A percentile compares a stretch with the other conserved stretches of the same genome.
These are phyloP conservation scores for Mnemiopsis leidyi DNA, from an alignment of 37 sponge, comb jelly and placozoan genomes.

Conservation along the genomic window DNA sequence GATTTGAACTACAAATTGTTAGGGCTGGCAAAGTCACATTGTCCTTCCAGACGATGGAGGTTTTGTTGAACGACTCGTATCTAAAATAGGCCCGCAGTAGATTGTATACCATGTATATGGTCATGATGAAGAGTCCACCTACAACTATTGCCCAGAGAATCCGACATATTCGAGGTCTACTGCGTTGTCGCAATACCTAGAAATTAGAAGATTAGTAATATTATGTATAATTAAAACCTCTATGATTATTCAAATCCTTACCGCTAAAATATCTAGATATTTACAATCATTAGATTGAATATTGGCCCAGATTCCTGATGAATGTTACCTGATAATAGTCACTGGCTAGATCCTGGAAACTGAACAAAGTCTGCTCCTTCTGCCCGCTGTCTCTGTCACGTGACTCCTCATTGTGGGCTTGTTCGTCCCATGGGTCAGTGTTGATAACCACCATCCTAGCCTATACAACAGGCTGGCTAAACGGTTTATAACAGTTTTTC, in stretches of 20 bases:
- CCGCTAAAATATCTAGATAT: too few species aligned
- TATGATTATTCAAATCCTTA: too few species aligned
- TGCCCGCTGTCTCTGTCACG: not conserved
- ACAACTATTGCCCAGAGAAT: constrained; percentile 12
- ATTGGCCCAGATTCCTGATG: too few species aligned
- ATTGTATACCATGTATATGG: not conserved
- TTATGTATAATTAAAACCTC: too few species aligned
- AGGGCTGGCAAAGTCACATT: not conserved
- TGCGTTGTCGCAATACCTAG: not conserved
- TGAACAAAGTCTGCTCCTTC: too few species aligned
- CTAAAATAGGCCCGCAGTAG: not conserved
- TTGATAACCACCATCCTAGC: not conserved
- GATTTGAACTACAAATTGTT: not conserved
- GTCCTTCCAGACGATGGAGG: not conserved
- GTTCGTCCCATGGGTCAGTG: not conserved
- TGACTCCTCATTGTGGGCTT: not conserved
- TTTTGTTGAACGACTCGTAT: not conserved
- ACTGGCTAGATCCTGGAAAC: constrained; percentile 55
- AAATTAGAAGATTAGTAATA: too few species aligned
- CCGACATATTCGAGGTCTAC: not conserved
- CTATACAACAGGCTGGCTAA: too few species aligned
- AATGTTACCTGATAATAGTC: constrained; percentile 14
- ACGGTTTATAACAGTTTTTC: too few species aligned
- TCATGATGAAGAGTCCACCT: not conserved
- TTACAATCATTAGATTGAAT: too few species aligned